Evolutionary conservation across 2,113 vertebrate genomes (phyloP).

Genomic region (Balaeniceps rex): DNA sequence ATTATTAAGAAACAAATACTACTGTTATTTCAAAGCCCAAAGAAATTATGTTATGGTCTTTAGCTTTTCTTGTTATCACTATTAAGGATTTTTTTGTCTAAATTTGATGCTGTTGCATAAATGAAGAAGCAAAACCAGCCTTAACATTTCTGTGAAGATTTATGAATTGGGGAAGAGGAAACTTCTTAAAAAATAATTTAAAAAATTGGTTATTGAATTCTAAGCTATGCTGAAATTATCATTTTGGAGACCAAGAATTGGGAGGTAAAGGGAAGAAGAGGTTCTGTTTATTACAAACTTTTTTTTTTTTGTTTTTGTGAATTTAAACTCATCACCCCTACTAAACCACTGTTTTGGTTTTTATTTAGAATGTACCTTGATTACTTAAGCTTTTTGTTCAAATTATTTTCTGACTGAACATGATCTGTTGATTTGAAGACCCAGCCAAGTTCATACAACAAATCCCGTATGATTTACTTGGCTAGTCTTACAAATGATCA

Average conservation of each 20-base stretch:
- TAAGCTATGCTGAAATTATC: background rate
- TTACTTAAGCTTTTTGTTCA: background rate
- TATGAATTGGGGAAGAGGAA: background rate
- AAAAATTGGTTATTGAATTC: background rate
- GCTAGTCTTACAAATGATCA: slow-evolving; percentile 16
- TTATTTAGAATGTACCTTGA: background rate
- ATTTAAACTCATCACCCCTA: background rate
- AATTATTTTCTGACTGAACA: background rate
- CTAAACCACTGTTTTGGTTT: background rate
- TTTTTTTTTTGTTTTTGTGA: background rate
- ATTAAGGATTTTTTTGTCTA: background rate
- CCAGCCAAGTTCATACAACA: background rate
- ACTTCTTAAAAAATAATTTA: background rate
- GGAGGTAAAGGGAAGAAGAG: background rate
- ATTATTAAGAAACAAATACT: slow-evolving; percentile 13
- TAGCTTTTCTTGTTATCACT: background rate
- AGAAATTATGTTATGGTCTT: slow-evolving; percentile 1
- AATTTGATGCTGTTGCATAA: background rate
- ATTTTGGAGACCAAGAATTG: background rate
- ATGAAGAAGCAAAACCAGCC: background rate
- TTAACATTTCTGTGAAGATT: background rate
- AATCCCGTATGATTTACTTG: background rate
- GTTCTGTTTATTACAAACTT: background rate
- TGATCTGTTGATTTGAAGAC: background rate
- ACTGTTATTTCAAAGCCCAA: background rate